Conservation (phyloP, 2,797 vertebrate genomes). For the Lacerta agilis region DNA sequence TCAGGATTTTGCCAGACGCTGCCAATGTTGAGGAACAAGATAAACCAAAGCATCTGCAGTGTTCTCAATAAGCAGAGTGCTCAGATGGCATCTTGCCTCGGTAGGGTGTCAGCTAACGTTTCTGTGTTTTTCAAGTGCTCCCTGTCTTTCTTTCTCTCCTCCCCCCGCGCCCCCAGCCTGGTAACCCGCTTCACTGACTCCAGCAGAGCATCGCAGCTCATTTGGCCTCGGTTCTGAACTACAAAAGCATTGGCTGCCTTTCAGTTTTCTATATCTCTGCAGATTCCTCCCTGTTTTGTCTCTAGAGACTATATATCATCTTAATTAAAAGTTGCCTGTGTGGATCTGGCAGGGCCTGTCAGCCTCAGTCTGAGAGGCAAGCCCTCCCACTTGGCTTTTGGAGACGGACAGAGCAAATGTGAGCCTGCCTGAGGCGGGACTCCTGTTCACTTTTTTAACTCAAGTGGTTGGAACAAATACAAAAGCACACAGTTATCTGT, state of each 20-base stretch:
- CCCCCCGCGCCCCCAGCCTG: not conserved
- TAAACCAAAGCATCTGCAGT: not conserved
- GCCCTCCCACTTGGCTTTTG: not conserved
- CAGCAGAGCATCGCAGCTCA: not conserved
- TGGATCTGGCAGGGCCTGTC: not conserved
- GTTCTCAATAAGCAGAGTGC: not conserved
- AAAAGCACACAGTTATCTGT: slow-evolving; percentile 9
- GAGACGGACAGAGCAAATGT: not conserved
- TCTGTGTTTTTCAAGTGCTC: not conserved
- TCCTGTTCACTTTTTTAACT: not conserved
- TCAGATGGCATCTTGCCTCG: not conserved
- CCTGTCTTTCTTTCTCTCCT: not conserved
- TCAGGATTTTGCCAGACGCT: not conserved
- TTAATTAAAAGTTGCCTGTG: slow-evolving; percentile 9
- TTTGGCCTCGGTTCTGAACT: not conserved
- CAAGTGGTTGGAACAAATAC: not conserved
- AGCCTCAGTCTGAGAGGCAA: not conserved
- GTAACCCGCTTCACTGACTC: not conserved
- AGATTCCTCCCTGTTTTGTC: not conserved
- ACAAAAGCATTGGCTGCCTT: not conserved
- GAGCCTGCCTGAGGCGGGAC: not conserved
- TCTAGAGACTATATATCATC: not conserved
- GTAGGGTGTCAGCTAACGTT: not conserved
- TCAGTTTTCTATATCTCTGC: not conserved
- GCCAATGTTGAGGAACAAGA: not conserved